Conservation (phyloP, 2,113 vertebrate species). For the Trichomycterus rosablanca region DNA sequence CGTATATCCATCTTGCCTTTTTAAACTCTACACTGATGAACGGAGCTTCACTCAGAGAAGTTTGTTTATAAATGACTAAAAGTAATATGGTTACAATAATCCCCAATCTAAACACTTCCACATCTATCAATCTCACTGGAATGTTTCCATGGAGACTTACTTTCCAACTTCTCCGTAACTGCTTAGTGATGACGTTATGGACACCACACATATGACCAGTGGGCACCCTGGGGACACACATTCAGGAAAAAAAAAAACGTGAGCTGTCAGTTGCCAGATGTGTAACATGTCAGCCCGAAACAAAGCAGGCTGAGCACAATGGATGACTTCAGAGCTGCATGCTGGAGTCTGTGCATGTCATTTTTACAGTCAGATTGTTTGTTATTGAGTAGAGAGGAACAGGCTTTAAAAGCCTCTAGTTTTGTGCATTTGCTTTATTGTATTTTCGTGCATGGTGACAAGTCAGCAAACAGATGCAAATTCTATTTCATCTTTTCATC, state of each 20-base stretch:
- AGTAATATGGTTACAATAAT: not conserved
- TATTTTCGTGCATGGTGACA: not conserved
- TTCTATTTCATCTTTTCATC: too few relatives aligned
- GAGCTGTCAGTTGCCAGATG: constrained; percentile 5
- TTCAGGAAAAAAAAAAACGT: not conserved
- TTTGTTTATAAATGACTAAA: not conserved
- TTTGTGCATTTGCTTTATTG: not conserved
- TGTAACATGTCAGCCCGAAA: not conserved
- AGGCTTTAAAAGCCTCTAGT: not conserved
- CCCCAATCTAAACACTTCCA: not conserved
- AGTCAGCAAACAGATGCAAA: not conserved
- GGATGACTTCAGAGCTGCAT: not conserved
- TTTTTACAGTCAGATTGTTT: not conserved
- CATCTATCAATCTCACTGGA: not conserved
- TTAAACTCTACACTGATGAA: not conserved
- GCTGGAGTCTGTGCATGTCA: not conserved
- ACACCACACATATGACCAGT: constrained; percentile 81
- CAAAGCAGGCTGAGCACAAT: not conserved
- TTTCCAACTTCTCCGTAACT: constrained; percentile 83
- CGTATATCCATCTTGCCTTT: not conserved
- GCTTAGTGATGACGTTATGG: constrained; percentile 72
- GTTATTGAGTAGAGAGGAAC: constrained; percentile 2
- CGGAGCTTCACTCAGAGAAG: not conserved
- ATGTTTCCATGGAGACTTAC: constrained; percentile 64
- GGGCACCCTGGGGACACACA: constrained; percentile 73